Evolutionary conservation across 2,797 vertebrate species (phyloP), one percentile per base, ranked within the genome.

Genomic region (Malurus splendens): DNA sequence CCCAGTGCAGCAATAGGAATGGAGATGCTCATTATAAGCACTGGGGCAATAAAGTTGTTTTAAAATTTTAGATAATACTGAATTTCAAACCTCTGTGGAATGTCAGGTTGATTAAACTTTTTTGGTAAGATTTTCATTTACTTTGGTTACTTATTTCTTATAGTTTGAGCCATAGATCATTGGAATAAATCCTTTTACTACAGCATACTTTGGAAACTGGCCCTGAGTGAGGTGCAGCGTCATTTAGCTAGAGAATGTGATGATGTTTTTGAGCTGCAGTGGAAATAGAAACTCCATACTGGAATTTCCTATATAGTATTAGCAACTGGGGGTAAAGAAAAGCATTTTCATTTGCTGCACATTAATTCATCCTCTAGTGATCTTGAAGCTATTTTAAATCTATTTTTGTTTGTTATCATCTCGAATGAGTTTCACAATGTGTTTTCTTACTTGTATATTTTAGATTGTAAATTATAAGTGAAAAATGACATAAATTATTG

Each of bases 81-180:
- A 65, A 33, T 73, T 71, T 45, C 19, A 65, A 44, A 55, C 14
- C 20, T 76, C 33, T 50, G 14, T 42, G 22, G 30, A 71, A 64
- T 50, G 4, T 12, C 9, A 44, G 12, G 9, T 75, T 68, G 45
- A 61, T 48, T 73, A 54, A 70, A 45, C 8, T 11, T 2, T 33
- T 7, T 81, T 65, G 60, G 2, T 59, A 56, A 36, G 19, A 16
- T 28, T 73, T 87, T 22, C 15, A 4, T 86, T 67, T 75, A 50
- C 39, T 57, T 59, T 42, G 17, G 12, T 36, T 87, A 39, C 5
- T 50, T 50, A 9, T 73, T 90, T 73, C 18, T 60, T 54, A 55
- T 84, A 39, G 11, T 56, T 67, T 47, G 19, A 83, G 17, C 5
- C 0, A 0, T n/a, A 38, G 20, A 6, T 39, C 28, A 11, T 27